A percentile compares a stretch with the other conserved stretches of the same genome.
phyloP scores from a whole-genome alignment of 2,113 vertebrate genomes.

The Calcarius ornatus region DNA sequence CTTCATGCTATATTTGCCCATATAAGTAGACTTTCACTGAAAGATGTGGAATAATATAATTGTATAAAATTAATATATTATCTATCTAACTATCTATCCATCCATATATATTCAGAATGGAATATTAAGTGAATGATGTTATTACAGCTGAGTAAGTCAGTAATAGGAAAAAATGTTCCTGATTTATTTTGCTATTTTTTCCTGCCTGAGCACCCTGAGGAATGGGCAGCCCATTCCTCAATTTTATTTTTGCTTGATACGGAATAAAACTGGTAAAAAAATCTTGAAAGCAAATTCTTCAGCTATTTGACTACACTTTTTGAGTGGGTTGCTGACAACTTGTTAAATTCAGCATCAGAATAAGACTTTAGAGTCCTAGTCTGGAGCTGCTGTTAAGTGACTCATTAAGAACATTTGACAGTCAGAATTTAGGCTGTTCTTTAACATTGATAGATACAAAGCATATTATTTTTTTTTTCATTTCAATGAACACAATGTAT shows the following conservation, averaged over 20 bases:
- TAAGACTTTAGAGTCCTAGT: neutral
- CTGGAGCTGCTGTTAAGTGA: neutral
- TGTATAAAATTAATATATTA: neutral
- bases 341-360: neutral
- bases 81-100: neutral
- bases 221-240: neutral
- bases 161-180: neutral
- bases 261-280: neutral
- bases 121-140: neutral
- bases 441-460: neutral
- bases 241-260: neutral
- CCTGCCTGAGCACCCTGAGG: neutral
- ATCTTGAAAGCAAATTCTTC: neutral
- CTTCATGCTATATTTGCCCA: neutral
- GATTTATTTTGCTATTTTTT: slow-evolving; percentile 17
- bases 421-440: neutral
- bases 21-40: neutral
- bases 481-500: neutral
- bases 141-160: neutral
- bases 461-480: neutral
- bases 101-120: neutral
- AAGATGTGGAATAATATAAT: neutral
- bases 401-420: slow-evolving; percentile 5
- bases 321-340: neutral
- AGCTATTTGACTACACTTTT: neutral